phyloP scores from a whole-genome alignment of 2,888 invertebrate genomes.

The Ennomos erosarius region DNA sequence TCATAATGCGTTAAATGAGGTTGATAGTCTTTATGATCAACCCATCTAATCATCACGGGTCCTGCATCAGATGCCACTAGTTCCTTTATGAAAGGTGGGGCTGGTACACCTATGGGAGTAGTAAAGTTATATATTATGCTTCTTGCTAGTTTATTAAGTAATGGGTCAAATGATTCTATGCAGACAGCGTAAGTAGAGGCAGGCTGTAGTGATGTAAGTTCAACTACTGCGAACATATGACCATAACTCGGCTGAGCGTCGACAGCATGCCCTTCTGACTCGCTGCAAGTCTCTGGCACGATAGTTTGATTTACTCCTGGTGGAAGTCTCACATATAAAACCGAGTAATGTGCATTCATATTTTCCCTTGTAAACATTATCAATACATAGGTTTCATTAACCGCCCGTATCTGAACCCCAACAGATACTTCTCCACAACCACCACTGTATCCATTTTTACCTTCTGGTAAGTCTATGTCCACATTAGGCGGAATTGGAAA shows the following conservation, averaged over 20 bases:
- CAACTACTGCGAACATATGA: slow-evolving; percentile 45
- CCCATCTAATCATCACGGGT: slow-evolving; percentile 66
- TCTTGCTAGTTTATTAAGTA: slow-evolving; percentile 54
- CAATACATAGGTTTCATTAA: slow-evolving; percentile 61
- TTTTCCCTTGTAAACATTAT: slow-evolving; percentile 58
- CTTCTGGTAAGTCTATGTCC: slow-evolving; percentile 57
- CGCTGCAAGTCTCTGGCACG: slow-evolving; percentile 73
- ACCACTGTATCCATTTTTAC: slow-evolving; percentile 69
- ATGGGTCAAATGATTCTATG: slow-evolving; percentile 66
- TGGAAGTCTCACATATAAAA: slow-evolving; percentile 67
- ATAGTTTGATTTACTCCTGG: slow-evolving; percentile 49
- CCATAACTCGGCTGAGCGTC: slow-evolving; percentile 48
- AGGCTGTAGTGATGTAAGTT: slow-evolving; percentile 60
- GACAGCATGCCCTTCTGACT: slow-evolving; percentile 68
- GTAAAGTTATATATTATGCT: slow-evolving; percentile 67
- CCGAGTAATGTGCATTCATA: slow-evolving; percentile 58
- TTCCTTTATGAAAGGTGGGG: slow-evolving; percentile 72
- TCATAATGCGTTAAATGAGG: slow-evolving; percentile 65
- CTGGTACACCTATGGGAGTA: slow-evolving; percentile 68
- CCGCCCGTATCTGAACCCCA: slow-evolving; percentile 54
- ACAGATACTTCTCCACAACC: slow-evolving; percentile 61
- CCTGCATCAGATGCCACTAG: slow-evolving; percentile 62
- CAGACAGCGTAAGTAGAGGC: slow-evolving; percentile 73
- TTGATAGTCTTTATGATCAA: slow-evolving; percentile 68
- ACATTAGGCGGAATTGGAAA: slow-evolving; percentile 55